Evolutionary conservation across 2,888 invertebrate genomes (phyloP), one percentile per base, ranked within the genome.

Genomic region (Andricus curvator): DNA sequence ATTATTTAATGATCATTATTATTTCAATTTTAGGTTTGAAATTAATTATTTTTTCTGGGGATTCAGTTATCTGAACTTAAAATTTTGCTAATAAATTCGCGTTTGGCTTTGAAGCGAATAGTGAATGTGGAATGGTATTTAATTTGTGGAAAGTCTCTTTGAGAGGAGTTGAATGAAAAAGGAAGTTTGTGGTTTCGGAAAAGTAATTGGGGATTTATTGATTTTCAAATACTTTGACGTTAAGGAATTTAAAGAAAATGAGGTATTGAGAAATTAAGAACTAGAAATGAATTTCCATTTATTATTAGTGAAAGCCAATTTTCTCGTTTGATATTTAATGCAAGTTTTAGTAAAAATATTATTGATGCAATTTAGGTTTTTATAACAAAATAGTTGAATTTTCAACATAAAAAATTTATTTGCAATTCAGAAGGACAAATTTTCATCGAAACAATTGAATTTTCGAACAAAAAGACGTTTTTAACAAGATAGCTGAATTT

Each of bases 121-220:
- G 70, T 22, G 20, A 20, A 29, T 11, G 11, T 25, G 20, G 20
- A 70, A 44, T 29, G 48, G 8, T 51, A 44, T 48, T 70, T 51
- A 70, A 70, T 70, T 51, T 48, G 25, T 51, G 25, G 44, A 70
- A 22, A 70, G 20, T 70, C 25, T 51, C 51, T 22, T 20, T 70
- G 70, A 51, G 48, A 20, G 29, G 4, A 70, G 44, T 17, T 70
- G 4, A 25, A 70, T 70, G 13, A 4, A 68, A 67, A 67, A 13
- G 17, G 17, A 41, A 41, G 41, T 41, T 22, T 15, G n/a, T 41
- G 41, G 22, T 67, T 67, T 41, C 13, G 41, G 41, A 22, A 41
- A 22, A 41, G 67, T 41, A 67, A 41, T 67, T 67, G 67, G 15
- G 41, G 4, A n/a, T 20, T 41, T 41, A 41, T 22, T 41, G 22